Evolutionary conservation across 2,888 invertebrate genomes (phyloP).

Genomic region (Odontothrips loti): DNA sequence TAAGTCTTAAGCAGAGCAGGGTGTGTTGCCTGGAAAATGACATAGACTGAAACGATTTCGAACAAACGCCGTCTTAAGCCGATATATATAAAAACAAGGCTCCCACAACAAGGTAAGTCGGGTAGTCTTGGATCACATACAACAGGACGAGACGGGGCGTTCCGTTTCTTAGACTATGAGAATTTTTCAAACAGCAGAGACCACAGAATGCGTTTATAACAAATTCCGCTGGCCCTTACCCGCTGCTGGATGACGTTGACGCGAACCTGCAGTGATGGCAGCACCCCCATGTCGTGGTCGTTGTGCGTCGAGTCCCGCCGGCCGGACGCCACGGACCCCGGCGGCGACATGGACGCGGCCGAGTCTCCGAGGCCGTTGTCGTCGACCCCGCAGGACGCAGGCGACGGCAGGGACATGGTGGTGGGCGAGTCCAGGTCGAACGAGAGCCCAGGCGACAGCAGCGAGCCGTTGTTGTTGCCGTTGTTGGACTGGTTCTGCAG

Average conservation of each 20-base stretch:
- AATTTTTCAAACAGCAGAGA: too few relatives aligned
- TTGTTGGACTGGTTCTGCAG: conserved; percentile 54
- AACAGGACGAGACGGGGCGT: too few relatives aligned
- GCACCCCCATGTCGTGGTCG: conserved; percentile 56
- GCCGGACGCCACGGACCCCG: conserved; percentile 40
- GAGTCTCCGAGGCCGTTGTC: conserved; percentile 43
- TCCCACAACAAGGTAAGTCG: too few relatives aligned
- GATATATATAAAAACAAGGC: too few relatives aligned
- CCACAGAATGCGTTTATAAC: too few relatives aligned
- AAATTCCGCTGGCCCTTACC: conserved; percentile 58
- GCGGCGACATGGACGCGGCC: conserved; percentile 30
- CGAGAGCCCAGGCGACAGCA: conserved; percentile 43
- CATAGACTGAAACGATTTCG: too few relatives aligned
- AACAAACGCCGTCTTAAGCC: too few relatives aligned
- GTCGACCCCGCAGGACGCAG: conserved; percentile 67
- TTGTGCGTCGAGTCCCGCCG: conserved; percentile 36
- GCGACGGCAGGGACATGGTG: conserved; percentile 72
- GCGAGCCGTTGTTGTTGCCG: conserved; percentile 40
- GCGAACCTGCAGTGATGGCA: conserved; percentile 55
- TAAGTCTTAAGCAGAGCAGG: too few relatives aligned
- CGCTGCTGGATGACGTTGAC: conserved; percentile 75
- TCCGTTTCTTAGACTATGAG: too few relatives aligned
- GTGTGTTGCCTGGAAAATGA: too few relatives aligned
- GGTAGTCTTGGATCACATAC: too few relatives aligned
- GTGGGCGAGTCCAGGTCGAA: conserved; percentile 68